These are phyloP conservation scores for Mungos mungo DNA, from an alignment of 2,113 vertebrate species.

Conservation along the genomic window DNA sequence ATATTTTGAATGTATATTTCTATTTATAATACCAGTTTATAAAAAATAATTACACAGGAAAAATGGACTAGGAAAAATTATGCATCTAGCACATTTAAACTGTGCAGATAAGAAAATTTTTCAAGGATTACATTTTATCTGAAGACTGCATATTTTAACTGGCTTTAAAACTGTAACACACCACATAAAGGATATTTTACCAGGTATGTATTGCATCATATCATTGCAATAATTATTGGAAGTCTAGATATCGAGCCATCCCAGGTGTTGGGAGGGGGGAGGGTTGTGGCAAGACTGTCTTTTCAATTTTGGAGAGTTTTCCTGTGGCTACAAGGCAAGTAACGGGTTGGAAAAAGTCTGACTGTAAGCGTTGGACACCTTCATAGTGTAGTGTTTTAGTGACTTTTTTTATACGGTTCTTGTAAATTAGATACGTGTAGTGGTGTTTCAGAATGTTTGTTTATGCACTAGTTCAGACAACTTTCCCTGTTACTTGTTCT, in stretches of 20 bases:
- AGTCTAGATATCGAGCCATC: conserved; percentile 89
- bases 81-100: conserved; percentile 85
- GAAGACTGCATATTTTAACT: conserved; percentile 90
- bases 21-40: conserved; percentile 94
- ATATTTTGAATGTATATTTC: conserved; percentile 93
- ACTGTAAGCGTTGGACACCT: conserved; percentile 90
- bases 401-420: conserved; percentile 93
- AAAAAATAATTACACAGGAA: conserved; percentile 90
- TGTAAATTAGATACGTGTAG: conserved; percentile 92
- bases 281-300: conserved; percentile 89
- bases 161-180: conserved; percentile 89
- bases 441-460: conserved; percentile 92
- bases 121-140: conserved; percentile 86
- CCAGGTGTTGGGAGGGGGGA: conserved; percentile 85
- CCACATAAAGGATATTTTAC: conserved; percentile 88
- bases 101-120: conserved; percentile 87
- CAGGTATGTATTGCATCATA: conserved; percentile 91
- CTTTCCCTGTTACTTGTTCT: conserved; percentile 96
- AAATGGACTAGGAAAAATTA: conserved; percentile 86
- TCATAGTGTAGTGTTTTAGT: conserved; percentile 91
- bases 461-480: conserved; percentile 94
- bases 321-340: conserved; percentile 93
- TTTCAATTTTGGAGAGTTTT: conserved; percentile 89
- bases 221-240: conserved; percentile 91
- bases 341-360: conserved; percentile 94